Evolutionary conservation across 2,113 vertebrate species (phyloP), one percentile per base, ranked within the genome.

Genomic region (Copsychus sechellarum): DNA sequence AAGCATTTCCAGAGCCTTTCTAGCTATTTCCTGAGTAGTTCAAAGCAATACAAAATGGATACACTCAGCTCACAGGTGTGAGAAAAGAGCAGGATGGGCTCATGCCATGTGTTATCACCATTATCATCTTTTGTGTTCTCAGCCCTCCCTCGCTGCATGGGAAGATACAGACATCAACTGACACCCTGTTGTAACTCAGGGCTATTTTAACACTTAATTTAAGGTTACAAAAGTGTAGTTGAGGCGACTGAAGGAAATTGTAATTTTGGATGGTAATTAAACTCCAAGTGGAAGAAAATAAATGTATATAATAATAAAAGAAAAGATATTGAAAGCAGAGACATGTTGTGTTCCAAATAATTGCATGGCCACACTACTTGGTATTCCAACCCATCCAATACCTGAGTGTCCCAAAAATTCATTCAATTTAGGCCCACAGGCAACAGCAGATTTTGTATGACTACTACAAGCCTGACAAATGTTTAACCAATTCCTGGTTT

Each of bases 161-260:
- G 78, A 81, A 65, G 53, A 76, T 14, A 66, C 7, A 71, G 45
- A 79, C 70, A 86, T 76, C 62, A 82, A 33, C 12, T 33, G 54
- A 81, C 60, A 86, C 58, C 45, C 48, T 56, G 29, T 21, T 69
- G 33, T 36, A 95, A 80, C 36, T 93, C 76, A 86, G 54, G 88
- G 53, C 62, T 70, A 94, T 90, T 93, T 86, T 77, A 92, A n/a
- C 53, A 80, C 34, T 76, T 2, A 79, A 88, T 91, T 92, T 86
- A 72, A 80, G 79, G 48, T 69, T 80, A 80, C 28, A 91, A 29
- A 90, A 61, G 21, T 18, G 23, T 25, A 77, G 31, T 66, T 88
- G 70, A 50, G 72, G 69, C 34, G 81, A 53, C 47, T 38, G 60
- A 51, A 81, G 60, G 36, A 83, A 94, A 90, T 19, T 0, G 24